phyloP scores from a whole-genome alignment of 2,113 vertebrate species.

The Callipepla squamata region DNA sequence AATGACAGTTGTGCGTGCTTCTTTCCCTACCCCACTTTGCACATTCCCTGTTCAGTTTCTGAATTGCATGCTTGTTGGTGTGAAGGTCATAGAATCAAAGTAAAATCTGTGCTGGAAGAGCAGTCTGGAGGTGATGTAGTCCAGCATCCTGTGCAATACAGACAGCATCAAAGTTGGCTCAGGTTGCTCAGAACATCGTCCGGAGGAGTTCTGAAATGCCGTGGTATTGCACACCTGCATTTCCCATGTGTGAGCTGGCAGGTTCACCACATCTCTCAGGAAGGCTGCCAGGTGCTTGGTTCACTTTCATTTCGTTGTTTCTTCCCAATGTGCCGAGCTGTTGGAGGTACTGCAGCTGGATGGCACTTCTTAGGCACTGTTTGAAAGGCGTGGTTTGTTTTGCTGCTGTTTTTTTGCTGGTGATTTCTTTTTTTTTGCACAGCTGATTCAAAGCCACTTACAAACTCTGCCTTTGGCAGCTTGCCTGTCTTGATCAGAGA shows the following conservation, averaged over 20 bases:
- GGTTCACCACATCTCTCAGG: accelerated
- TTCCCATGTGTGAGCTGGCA: background rate
- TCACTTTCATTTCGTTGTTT: background rate
- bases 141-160: background rate
- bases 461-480: background rate
- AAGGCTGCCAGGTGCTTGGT: background rate
- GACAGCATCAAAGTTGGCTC: accelerated
- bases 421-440: background rate
- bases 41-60: background rate
- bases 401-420: background rate
- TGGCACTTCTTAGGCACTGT: background rate
- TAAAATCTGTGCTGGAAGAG: background rate
- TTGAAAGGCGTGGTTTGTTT: background rate
- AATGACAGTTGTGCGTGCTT: background rate
- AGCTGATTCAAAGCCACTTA: background rate
- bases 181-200: background rate
- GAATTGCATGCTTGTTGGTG: background rate
- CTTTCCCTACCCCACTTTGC: background rate
- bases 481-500: background rate
- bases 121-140: background rate
- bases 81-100: background rate
- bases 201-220: background rate
- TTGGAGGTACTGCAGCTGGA: background rate
- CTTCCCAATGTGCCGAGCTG: background rate
- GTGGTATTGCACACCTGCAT: accelerated